These are phyloP conservation scores for Oscheius sp. DNA, from an alignment of 2,888 invertebrate genomes.

Conservation along the genomic window DNA sequence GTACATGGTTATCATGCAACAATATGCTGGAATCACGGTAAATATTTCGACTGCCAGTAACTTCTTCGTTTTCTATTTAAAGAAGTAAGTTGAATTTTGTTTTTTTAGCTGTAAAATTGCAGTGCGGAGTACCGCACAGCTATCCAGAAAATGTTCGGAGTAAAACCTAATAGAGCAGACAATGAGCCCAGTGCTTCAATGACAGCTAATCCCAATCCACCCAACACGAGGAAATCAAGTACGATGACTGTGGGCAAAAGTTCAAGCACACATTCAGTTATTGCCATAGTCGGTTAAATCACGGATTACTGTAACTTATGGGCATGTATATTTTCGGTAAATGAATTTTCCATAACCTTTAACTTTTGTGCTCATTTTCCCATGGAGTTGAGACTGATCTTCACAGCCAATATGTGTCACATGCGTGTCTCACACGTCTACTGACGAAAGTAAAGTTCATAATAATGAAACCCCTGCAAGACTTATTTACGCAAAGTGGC, in stretches of 20 bases:
- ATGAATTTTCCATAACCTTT: neutral
- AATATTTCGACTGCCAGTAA: constrained; percentile 47
- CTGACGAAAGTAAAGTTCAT: too few species aligned
- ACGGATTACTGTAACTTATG: neutral
- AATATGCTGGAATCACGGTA: constrained; percentile 54
- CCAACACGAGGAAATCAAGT: neutral
- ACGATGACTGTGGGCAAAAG: neutral
- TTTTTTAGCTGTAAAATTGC: neutral
- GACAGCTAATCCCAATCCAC: neutral
- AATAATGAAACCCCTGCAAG: too few species aligned
- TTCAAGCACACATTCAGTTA: constrained; percentile 11
- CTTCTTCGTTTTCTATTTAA: constrained; percentile 49
- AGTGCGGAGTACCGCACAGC: constrained; percentile 21
- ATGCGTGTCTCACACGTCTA: too few species aligned
- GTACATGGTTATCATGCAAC: constrained; percentile 42
- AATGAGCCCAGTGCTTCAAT: constrained; percentile 17
- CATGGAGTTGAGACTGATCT: too few species aligned
- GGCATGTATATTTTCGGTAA: neutral
- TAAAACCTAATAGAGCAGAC: neutral
- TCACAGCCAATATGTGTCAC: too few species aligned
- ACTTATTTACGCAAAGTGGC: too few species aligned
- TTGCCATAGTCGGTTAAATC: constrained; percentile 3
- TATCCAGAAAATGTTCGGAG: constrained; percentile 13
- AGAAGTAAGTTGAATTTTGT: constrained; percentile 38
- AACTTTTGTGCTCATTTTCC: too few species aligned